Evolutionary conservation across 2,888 invertebrate genomes (phyloP), one percentile per base, ranked within the genome.

Genomic region (Drosophila fungiperda): DNA sequence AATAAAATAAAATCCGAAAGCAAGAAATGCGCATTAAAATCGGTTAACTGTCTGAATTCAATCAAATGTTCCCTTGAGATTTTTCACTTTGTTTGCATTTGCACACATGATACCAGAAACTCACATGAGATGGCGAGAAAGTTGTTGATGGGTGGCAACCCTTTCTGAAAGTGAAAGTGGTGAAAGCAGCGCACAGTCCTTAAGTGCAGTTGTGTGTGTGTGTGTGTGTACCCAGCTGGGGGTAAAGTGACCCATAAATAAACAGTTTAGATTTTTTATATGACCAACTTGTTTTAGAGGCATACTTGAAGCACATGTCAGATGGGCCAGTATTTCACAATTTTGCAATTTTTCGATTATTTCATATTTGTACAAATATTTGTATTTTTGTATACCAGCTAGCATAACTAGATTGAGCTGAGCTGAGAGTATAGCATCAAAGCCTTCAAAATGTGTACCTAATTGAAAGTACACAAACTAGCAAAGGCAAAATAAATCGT

Each of bases 171-270:
- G 87, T 73, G 78, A 86, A 86, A 83, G 89, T 73, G 63, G 89
- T 72, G 68, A 83, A 88, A 83, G 89, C 73, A 52, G 45, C 8
- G 15, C 36, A 12, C 52, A 32, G 55, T 8, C 29, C 68, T 69
- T 65, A 72, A 75, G 80, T 77, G 72, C 72, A 76, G 36, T n/a
- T 9, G 7, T 35, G 23, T 45, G 35, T 2, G 49, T 17, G 6
- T n/a, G 67, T 68, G 62, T 70, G 70, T 76, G 32, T 67, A 76
- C 80, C 65, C 83, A 89, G 85, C 84, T 87, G 87, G 82, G 73
- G 73, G 76, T 72, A 87, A 89, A 85, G 78, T 90, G 88, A 89
- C 90, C 91, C 90, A 73, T 82, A 90, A 88, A 88, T 76, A 89
- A 89, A 89, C 91, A 89, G 80, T 87, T 87, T 87, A 82, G 40